Base-by-base conservation (phyloP, 2,113 vertebrate species). In the Pungitius pungitius region DNA sequence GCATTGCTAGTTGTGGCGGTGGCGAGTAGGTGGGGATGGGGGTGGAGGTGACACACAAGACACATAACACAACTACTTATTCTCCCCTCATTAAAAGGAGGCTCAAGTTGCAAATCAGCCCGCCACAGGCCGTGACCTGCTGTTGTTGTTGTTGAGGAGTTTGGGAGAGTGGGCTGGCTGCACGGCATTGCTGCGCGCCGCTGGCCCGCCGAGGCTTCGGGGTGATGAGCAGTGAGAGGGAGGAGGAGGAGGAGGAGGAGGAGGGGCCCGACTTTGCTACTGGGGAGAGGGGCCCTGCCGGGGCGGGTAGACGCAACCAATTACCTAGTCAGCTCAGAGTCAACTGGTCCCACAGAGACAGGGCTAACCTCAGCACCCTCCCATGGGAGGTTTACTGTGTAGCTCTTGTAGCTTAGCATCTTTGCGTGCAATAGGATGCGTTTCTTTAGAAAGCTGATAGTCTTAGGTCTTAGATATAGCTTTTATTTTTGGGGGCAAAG, bases 51-150 rank as follows among this genome's bases (percentile, higher is more conserved):
- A 85, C 83, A 85, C 82, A 69, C 77, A 85, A 82, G 75, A 83
- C 78, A 78, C 78, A 81, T 60, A 81, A 90, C 83, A 89, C 90
- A 89, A 85, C 82, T 86, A 77, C 84, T 92, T 87, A 82, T 91
- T 92, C 89, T 89, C 83, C 83, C 78, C 89, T 91, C 87, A 92
- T 92, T 91, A 92, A 91, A 88, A 78, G 71, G 69, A 88, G 78
- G 83, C 85, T 81, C 78, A 69, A 83, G 69, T 89, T 90, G 86
- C 73, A 87, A 91, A 87, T 90, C 86, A 87, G 85, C 68, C 84
- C 69, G 86, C 86, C 87, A 91, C 89, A 90, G 90, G 89, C 86
- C 86, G 77, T 83, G 77, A 92, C 90, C 87, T 86, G 86, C 89
- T 86, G 81, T 68, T 89, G 83, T 80, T 87, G 79, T 78, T 59